These are phyloP conservation scores for Drosophila nigrodunni DNA, from an alignment of 1,140 invertebrate genomes.

Conservation along the genomic window DNA sequence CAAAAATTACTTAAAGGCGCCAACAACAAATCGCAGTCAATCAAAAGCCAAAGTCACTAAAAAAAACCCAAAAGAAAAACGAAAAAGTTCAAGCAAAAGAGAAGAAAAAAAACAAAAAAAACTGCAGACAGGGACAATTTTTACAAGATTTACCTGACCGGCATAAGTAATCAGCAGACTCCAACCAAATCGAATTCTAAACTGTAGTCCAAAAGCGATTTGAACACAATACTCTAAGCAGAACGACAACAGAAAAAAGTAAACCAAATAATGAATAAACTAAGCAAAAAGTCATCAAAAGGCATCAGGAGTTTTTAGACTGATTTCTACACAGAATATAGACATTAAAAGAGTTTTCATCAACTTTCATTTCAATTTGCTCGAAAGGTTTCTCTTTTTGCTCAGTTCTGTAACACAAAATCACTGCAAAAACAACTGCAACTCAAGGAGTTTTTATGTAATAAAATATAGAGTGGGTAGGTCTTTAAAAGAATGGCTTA, in stretches of 20 bases:
- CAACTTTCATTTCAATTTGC: too few relatives aligned
- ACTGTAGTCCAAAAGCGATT: slow-evolving; percentile 79
- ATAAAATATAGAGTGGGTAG: too few relatives aligned
- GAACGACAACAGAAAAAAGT: slow-evolving; percentile 23
- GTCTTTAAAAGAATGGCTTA: too few relatives aligned
- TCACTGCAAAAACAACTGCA: too few relatives aligned
- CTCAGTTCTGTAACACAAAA: too few relatives aligned
- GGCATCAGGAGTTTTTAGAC: slow-evolving; percentile 15
- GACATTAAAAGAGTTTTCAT: too few relatives aligned
- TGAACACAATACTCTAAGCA: slow-evolving; percentile 55
- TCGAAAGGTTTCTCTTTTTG: too few relatives aligned
- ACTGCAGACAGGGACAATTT: slow-evolving; percentile 47
- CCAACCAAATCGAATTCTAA: slow-evolving; percentile 68
- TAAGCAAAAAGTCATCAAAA: slow-evolving; percentile 49
- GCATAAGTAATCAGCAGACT: slow-evolving; percentile 73
- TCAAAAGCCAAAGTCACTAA: slow-evolving; percentile 21
- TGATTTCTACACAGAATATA: too few relatives aligned
- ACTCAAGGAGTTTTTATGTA: too few relatives aligned
- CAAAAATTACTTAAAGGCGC: slow-evolving; percentile 53
- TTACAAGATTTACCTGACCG: slow-evolving; percentile 79
- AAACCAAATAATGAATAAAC: background rate
- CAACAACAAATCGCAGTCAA: slow-evolving; percentile 73
- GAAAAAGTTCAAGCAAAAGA: background rate
- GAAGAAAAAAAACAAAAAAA: slow-evolving; percentile 1
- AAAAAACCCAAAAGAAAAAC: slow-evolving; percentile 19